These are phyloP conservation scores for Lomographa bimaculata DNA, from an alignment of 2,888 invertebrate species.

Conservation along the genomic window DNA sequence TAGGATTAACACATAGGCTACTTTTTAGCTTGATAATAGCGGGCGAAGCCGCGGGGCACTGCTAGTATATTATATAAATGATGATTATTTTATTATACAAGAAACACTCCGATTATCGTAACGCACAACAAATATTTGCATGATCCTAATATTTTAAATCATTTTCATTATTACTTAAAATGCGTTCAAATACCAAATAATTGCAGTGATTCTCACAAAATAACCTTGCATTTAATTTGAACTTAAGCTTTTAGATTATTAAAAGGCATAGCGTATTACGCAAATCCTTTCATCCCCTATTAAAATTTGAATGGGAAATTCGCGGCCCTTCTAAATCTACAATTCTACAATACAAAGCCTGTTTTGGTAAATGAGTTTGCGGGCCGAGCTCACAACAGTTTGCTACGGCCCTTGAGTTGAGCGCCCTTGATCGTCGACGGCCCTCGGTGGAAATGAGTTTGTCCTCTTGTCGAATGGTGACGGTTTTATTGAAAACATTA, in stretches of 20 bases:
- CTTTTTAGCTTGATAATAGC: too few relatives aligned
- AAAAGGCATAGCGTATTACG: constrained; percentile 13
- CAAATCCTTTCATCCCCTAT: constrained; percentile 18
- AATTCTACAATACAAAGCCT: constrained; percentile 15
- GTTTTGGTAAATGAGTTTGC: constrained; percentile 19
- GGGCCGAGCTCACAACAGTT: constrained; percentile 13
- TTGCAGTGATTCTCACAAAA: too few relatives aligned
- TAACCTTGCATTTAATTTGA: constrained; percentile 2
- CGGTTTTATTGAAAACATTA: constrained; percentile 8
- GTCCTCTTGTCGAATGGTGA: constrained; percentile 8
- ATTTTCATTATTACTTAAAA: too few relatives aligned
- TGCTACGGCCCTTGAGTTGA: constrained; percentile 15
- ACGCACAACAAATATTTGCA: too few relatives aligned
- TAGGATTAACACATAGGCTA: too few relatives aligned
- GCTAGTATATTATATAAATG: too few relatives aligned
- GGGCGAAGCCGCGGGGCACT: too few relatives aligned
- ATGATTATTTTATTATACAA: too few relatives aligned
- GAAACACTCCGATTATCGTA: too few relatives aligned
- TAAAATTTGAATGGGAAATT: constrained; percentile 21
- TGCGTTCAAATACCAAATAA: too few relatives aligned
- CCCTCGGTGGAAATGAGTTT: constrained; percentile 9
- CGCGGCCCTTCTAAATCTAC: constrained; percentile 7
- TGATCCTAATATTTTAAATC: too few relatives aligned
- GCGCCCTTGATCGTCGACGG: constrained; percentile 13
- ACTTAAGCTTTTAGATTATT: constrained; percentile 12